Percentiles rank a stretch among this genome's conserved stretches.
These are phyloP conservation scores for Chydorus sphaericus DNA, from an alignment of 2,888 invertebrate genomes.

Conservation along the genomic window DNA sequence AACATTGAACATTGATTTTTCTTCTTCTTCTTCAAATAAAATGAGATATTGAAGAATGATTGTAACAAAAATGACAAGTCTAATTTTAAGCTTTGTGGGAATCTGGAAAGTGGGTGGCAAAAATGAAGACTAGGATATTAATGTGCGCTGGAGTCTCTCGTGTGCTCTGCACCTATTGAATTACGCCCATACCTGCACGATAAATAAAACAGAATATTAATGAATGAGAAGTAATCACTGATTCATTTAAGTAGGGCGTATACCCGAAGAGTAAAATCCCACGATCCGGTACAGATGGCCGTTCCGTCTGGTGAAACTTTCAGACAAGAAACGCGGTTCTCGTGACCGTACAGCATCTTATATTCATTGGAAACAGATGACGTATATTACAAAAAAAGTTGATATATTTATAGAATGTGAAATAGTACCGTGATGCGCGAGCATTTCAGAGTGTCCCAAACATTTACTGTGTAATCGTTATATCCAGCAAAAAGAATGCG, in stretches of 20 bases:
- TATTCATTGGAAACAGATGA: no score
- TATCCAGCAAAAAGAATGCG: slow-evolving; percentile 94
- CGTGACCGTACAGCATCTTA: slow-evolving; percentile 89
- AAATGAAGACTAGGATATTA: no score
- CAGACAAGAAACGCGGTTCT: slow-evolving; percentile 82
- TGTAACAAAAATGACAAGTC: no score
- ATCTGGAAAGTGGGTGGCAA: no score
- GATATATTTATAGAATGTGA: no score
- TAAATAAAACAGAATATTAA: background rate
- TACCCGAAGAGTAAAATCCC: slow-evolving; percentile 84
- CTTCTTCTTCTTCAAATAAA: no score
- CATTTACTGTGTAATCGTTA: slow-evolving; percentile 95
- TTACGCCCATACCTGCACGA: slow-evolving; percentile 16
- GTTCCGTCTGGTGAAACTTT: slow-evolving; percentile 95
- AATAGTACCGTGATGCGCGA: slow-evolving; percentile 70
- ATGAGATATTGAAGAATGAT: no score
- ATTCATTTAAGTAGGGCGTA: slow-evolving; percentile 18
- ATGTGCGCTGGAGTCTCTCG: no score
- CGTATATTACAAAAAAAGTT: no score
- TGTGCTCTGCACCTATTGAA: background rate
- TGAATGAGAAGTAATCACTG: background rate
- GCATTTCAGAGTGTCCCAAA: slow-evolving; percentile 96
- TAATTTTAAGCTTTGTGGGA: no score
- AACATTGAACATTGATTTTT: no score
- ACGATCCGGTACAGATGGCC: slow-evolving; percentile 90